Conservation (phyloP, 2,888 invertebrate genomes). For the Drosophila eohydei region DNA sequence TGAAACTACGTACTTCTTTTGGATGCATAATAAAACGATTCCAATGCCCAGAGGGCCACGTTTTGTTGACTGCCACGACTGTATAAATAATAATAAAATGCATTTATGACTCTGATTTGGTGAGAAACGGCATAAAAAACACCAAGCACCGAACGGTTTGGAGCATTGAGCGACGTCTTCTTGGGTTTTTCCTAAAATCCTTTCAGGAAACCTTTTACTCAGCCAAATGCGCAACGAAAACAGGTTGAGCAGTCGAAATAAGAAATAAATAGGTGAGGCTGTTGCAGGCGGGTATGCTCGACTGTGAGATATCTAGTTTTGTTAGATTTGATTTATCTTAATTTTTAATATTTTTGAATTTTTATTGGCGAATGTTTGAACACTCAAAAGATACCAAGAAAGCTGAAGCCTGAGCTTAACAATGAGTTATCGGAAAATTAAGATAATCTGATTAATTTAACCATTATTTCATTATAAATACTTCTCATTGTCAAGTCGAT, state of each 20-base stretch:
- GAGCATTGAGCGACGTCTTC: constrained; percentile 25
- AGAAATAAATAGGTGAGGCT: constrained; percentile 5
- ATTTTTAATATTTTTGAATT: background rate
- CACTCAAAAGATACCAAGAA: no score
- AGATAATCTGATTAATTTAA: no score
- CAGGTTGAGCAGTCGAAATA: constrained; percentile 54
- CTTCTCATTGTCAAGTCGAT: no score
- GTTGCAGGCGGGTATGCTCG: background rate
- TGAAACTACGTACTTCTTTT: constrained; percentile 29
- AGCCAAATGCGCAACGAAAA: constrained; percentile 61
- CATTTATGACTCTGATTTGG: constrained; percentile 76
- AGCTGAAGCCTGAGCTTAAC: no score
- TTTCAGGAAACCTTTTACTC: constrained; percentile 46
- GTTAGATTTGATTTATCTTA: background rate
- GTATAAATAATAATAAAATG: constrained; percentile 72
- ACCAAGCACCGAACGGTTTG: constrained; percentile 32
- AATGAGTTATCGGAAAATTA: no score
- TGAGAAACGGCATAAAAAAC: constrained; percentile 61
- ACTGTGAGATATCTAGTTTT: background rate
- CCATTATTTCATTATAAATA: no score
- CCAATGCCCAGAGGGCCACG: constrained; percentile 38
- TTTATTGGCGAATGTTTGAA: no score
- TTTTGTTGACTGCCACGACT: constrained; percentile 38
- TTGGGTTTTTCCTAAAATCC: constrained; percentile 43
- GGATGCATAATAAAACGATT: constrained; percentile 54